phyloP scores from a whole-genome alignment of 2,113 vertebrate species.

The Pogona vitticeps region DNA sequence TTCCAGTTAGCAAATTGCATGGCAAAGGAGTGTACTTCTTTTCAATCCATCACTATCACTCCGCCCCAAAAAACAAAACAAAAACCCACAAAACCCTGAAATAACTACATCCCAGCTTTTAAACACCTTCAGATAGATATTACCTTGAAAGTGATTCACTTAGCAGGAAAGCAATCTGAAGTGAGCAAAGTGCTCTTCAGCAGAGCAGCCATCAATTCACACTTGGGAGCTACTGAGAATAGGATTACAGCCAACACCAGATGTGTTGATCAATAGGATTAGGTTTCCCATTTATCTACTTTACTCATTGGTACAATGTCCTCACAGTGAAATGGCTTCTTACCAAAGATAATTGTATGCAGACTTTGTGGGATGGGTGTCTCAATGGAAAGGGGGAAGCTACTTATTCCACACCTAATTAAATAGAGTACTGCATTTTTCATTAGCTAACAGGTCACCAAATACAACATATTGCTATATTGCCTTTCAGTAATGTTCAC shows the following conservation, averaged over 20 bases:
- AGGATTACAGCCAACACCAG: neutral
- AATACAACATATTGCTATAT: neutral
- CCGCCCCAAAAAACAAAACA: too few relatives aligned
- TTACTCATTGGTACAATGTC: neutral
- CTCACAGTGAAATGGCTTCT: neutral
- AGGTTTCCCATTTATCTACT: neutral
- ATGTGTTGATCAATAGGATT: neutral
- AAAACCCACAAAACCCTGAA: constrained; percentile 4
- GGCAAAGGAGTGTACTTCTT: neutral
- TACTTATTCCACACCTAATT: neutral
- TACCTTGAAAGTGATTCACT: constrained; percentile 17
- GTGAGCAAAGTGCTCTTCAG: neutral
- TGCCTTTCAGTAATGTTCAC: neutral
- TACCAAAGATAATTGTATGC: neutral
- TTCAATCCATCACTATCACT: neutral
- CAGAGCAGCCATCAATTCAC: constrained; percentile 10
- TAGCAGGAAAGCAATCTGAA: constrained; percentile 24
- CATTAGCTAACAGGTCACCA: fast-evolving
- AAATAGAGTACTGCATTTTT: neutral
- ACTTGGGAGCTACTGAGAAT: constrained; percentile 1
- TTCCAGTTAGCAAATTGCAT: neutral
- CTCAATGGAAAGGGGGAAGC: neutral
- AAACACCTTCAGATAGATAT: neutral
- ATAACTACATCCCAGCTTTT: neutral
- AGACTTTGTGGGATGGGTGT: neutral